Percentiles rank a stretch among this genome's conserved stretches.
These are phyloP conservation scores for Notarius lentiginosus DNA, from an alignment of 2,113 vertebrate species.

Conservation along the genomic window DNA sequence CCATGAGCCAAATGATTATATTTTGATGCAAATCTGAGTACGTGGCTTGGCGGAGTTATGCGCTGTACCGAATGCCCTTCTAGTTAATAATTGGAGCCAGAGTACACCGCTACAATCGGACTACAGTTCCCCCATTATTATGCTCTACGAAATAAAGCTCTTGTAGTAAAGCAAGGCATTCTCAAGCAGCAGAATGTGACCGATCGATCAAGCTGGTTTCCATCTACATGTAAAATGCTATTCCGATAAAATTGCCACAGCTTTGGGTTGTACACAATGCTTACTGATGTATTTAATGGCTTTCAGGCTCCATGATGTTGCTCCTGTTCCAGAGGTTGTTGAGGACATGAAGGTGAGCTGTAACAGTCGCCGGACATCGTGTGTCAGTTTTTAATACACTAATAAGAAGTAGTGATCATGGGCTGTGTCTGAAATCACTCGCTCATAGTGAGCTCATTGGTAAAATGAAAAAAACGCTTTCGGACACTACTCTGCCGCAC, in stretches of 20 bases:
- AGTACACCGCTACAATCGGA: neutral
- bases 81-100: neutral
- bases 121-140: neutral
- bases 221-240: neutral
- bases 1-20: no score
- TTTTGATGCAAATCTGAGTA: no score
- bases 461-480: no score
- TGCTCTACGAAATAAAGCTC: neutral
- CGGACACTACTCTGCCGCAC: no score
- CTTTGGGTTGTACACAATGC: neutral
- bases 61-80: no score
- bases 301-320: slow-evolving; percentile 74
- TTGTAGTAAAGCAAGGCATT: neutral
- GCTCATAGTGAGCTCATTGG: no score
- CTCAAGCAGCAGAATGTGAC: neutral
- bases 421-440: no score
- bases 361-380: neutral
- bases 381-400: neutral
- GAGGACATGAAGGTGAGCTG: slow-evolving; percentile 74
- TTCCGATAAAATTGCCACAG: neutral
- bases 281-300: neutral
- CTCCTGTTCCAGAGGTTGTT: slow-evolving; percentile 71
- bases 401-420: neutral
- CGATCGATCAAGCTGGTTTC: neutral
- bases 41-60: no score